A percentile compares a stretch with the other conserved stretches of the same genome.
These are phyloP conservation scores for Didymodactylos carnosus DNA, from an alignment of 2,888 invertebrate genomes.

Conservation along the genomic window DNA sequence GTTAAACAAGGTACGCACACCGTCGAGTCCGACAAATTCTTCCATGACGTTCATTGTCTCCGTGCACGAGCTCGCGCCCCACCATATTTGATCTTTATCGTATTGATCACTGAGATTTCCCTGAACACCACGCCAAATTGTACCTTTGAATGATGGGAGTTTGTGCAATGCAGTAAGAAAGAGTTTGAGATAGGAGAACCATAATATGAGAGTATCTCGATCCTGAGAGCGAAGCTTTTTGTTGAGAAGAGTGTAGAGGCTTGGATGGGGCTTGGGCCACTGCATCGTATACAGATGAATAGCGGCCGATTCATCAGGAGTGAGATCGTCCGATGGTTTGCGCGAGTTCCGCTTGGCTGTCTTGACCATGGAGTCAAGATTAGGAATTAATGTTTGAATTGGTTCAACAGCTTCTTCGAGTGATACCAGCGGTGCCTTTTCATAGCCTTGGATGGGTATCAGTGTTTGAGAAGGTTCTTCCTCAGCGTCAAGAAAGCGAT, in stretches of 20 bases:
- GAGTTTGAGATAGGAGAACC: not conserved
- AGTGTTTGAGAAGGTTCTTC: not conserved
- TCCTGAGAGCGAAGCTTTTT: not conserved
- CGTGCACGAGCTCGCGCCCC: not conserved
- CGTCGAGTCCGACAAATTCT: not conserved
- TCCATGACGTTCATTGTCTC: not conserved
- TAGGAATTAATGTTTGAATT: not conserved
- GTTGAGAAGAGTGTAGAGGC: not conserved
- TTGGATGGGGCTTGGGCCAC: not conserved
- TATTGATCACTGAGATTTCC: not conserved
- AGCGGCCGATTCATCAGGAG: not conserved
- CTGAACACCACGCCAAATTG: not conserved
- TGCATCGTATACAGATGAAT: not conserved
- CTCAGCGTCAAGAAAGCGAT: not conserved
- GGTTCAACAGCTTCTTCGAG: not conserved
- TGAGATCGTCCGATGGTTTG: not conserved
- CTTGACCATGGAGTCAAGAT: not conserved
- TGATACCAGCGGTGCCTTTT: not conserved
- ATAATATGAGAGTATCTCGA: not conserved
- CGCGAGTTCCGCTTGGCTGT: not conserved
- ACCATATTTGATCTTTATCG: not conserved
- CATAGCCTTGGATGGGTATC: not conserved
- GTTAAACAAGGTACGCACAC: not conserved
- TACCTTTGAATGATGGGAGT: not conserved
- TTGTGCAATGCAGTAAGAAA: not conserved